Evolutionary conservation across 2,113 vertebrate genomes (phyloP).

Genomic region (Alosa alosa): DNA sequence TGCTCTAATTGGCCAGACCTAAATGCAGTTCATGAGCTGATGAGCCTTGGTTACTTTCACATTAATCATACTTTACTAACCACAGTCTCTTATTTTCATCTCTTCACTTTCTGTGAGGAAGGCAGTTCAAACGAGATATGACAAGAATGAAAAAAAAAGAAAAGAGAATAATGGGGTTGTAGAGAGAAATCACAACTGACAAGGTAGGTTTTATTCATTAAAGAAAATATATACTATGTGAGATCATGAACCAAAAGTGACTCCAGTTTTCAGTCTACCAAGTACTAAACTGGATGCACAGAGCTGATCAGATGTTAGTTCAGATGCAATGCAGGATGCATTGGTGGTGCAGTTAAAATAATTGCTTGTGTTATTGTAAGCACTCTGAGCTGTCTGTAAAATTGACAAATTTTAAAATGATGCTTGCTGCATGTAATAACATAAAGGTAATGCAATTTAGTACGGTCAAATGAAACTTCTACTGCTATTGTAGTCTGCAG

Average conservation of each 20-base stretch:
- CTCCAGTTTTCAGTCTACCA: background rate
- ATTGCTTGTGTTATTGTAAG: background rate
- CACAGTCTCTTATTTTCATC: background rate
- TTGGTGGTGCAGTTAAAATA: background rate
- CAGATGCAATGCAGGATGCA: background rate
- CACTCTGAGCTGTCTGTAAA: background rate
- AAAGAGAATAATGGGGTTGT: background rate
- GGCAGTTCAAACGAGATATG: background rate
- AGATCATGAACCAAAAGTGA: background rate
- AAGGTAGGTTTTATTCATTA: background rate
- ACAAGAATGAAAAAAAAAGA: background rate
- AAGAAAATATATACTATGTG: background rate
- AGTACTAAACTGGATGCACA: background rate
- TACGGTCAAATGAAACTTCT: constrained; percentile 44
- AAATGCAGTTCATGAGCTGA: background rate
- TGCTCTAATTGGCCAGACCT: background rate
- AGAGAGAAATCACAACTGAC: too few relatives aligned
- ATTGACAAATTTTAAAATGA: background rate
- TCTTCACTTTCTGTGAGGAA: background rate
- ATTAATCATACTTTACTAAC: constrained; percentile 8
- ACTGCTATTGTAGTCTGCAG: constrained; percentile 35
- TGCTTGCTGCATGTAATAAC: background rate
- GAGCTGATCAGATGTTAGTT: too few relatives aligned
- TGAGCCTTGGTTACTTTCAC: background rate
- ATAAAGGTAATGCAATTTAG: constrained; percentile 41